Evolutionary conservation across 2,113 vertebrate genomes (phyloP).

Genomic region (Equus przewalskii): DNA sequence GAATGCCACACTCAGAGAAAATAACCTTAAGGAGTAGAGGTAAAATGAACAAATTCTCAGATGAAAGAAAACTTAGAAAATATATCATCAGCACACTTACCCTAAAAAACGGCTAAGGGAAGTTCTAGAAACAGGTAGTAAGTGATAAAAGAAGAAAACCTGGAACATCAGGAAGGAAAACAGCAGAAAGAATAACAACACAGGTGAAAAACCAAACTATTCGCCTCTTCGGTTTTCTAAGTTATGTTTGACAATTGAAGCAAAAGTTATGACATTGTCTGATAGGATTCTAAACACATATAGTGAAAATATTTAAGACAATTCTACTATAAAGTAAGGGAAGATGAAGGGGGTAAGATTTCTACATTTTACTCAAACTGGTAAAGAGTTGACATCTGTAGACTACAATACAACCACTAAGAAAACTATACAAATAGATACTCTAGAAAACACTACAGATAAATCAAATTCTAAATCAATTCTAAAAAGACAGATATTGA

Average conservation of each 20-base stretch:
- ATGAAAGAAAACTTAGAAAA: conserved; percentile 10
- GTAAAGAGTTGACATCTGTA: neutral
- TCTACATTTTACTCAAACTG: conserved; percentile 36
- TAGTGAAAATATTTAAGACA: neutral
- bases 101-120: conserved; percentile 13
- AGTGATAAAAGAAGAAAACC: neutral
- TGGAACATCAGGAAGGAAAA: neutral
- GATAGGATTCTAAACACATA: neutral
- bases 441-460: neutral
- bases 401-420: neutral
- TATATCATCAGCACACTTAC: neutral
- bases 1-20: conserved; percentile 21
- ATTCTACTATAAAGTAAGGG: conserved; percentile 25
- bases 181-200: conserved; percentile 23
- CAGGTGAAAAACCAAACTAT: neutral
- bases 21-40: conserved; percentile 6
- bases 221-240: neutral
- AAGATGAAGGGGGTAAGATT: neutral
- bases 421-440: neutral
- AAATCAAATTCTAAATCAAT: neutral
- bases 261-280: conserved; percentile 10
- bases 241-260: neutral
- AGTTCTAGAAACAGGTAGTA: neutral
- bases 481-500: neutral
- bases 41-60: conserved; percentile 27